These are phyloP conservation scores for Albula goreensis DNA, from an alignment of 2,113 vertebrate genomes.

Conservation along the genomic window DNA sequence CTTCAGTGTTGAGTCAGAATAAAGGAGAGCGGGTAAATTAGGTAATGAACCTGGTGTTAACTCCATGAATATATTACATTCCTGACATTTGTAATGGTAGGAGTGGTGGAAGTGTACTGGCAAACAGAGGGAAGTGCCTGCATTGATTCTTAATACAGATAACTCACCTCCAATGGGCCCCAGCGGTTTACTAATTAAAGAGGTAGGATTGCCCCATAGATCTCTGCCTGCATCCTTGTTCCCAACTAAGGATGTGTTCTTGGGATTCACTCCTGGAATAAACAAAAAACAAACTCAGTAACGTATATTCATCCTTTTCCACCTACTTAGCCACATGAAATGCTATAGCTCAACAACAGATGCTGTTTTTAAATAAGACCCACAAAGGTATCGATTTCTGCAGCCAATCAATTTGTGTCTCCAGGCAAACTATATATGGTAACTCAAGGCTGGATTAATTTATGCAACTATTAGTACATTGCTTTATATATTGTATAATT, in stretches of 20 bases:
- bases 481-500: too few relatives aligned
- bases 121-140: constrained; percentile 61
- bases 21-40: constrained; percentile 2
- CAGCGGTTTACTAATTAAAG: constrained; percentile 62
- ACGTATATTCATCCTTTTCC: neutral
- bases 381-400: too few relatives aligned
- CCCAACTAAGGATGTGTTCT: constrained; percentile 69
- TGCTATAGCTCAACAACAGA: too few relatives aligned
- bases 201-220: constrained; percentile 75
- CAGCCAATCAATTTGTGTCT: too few relatives aligned
- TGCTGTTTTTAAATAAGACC: too few relatives aligned
- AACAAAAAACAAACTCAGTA: constrained; percentile 25
- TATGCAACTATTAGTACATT: too few relatives aligned
- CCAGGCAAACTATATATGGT: too few relatives aligned
- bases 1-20: constrained; percentile 12
- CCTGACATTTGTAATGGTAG: neutral
- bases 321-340: too few relatives aligned
- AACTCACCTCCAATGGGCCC: constrained; percentile 71
- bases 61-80: neutral
- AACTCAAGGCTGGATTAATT: too few relatives aligned
- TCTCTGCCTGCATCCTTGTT: constrained; percentile 73
- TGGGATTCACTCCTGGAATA: constrained; percentile 85
- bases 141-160: constrained; percentile 69
- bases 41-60: neutral
- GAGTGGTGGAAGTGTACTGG: neutral